A percentile compares a stretch with the other conserved stretches of the same genome.
Evolutionary conservation across 2,888 invertebrate genomes (phyloP).

Genomic region (Monoplex corrugatus): DNA sequence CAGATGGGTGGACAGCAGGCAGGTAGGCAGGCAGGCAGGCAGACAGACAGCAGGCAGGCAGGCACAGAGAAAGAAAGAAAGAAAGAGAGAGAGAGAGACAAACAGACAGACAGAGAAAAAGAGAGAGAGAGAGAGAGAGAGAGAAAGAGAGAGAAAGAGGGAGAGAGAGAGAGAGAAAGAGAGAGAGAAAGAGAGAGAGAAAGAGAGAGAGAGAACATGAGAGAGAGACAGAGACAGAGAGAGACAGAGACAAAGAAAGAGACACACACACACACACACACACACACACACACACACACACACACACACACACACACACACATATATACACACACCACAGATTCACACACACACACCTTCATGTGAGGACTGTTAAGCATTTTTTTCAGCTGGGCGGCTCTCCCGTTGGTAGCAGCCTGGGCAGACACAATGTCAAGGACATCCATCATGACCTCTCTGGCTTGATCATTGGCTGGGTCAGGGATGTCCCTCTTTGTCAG

Average conservation of each 20-base stretch:
- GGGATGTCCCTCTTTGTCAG: constrained; percentile 60
- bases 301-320: background rate
- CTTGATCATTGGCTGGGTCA: constrained; percentile 60
- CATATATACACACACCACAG: background rate
- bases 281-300: background rate
- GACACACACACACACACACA: background rate
- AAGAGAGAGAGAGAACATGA: background rate
- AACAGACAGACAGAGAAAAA: background rate
- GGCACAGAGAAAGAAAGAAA: too few relatives aligned
- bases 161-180: background rate
- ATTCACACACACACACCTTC: constrained; percentile 83
- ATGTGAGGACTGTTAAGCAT: constrained; percentile 89
- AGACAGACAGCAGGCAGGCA: too few relatives aligned
- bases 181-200: constrained; percentile 12
- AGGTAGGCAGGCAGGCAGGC: too few relatives aligned
- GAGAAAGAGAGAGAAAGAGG: background rate
- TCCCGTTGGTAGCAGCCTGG: constrained; percentile 67
- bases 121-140: background rate
- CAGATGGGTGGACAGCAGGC: too few relatives aligned
- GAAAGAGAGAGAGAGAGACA: too few relatives aligned
- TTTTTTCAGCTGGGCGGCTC: constrained; percentile 88
- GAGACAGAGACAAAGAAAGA: background rate
- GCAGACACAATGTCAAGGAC: constrained; percentile 59
- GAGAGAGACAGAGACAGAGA: background rate
- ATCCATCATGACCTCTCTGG: constrained; percentile 62